phyloP scores from a whole-genome alignment of 2,797 vertebrate genomes.

The Chelonia mydas region DNA sequence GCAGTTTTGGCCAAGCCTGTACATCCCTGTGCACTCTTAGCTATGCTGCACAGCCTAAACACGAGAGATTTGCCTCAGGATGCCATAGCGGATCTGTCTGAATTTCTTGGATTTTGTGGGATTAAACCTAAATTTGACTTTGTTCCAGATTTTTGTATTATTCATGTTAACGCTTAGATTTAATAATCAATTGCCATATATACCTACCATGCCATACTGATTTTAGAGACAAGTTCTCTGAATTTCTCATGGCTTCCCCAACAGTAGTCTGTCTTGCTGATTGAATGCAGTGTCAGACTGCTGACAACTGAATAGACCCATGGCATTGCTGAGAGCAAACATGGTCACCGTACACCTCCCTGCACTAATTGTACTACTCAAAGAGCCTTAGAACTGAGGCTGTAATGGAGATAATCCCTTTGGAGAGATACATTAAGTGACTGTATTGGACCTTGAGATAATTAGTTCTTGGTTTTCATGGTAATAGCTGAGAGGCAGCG shows the following conservation, averaged over 20 bases:
- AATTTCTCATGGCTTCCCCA: constrained; percentile 17
- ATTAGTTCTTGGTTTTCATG: background rate
- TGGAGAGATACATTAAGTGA: accelerated
- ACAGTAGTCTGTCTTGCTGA: constrained; percentile 16
- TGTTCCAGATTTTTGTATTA: constrained; percentile 4
- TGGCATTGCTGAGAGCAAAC: constrained; percentile 29
- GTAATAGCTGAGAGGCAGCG: background rate
- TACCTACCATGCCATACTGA: background rate
- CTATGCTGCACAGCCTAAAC: background rate
- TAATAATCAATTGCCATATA: background rate
- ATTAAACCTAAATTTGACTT: background rate
- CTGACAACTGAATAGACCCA: constrained; percentile 20
- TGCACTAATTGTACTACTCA: constrained; percentile 19
- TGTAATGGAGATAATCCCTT: constrained; percentile 9
- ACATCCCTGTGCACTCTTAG: background rate
- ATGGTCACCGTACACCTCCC: background rate
- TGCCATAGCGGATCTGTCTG: background rate
- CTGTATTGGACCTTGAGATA: background rate
- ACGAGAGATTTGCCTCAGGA: background rate
- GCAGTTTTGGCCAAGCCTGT: background rate
- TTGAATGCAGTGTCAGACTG: background rate
- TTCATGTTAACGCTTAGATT: constrained; percentile 3
- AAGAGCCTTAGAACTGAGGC: background rate
- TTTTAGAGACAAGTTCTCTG: constrained; percentile 14
- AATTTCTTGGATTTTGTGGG: background rate